Evolutionary conservation across 1,140 invertebrate genomes (phyloP).

Genomic region (Habropoda laboriosa): DNA sequence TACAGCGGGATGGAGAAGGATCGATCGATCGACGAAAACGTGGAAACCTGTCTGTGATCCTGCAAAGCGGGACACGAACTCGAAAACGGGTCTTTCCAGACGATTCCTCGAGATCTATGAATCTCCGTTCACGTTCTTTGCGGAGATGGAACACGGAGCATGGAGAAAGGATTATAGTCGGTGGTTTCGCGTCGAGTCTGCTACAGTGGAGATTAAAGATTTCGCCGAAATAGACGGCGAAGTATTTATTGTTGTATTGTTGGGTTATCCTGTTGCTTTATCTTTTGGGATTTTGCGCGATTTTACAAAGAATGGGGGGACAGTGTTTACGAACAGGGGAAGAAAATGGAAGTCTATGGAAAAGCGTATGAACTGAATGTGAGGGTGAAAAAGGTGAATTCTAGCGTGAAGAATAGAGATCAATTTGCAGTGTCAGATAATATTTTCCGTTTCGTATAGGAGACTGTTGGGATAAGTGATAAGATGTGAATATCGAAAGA

Average conservation of each 20-base stretch:
- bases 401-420: not conserved
- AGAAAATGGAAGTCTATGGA: not conserved
- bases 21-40: not conserved
- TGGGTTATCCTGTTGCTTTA: not conserved
- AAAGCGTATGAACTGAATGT: not conserved
- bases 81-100: not conserved
- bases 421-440: not conserved
- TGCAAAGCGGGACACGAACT: not conserved
- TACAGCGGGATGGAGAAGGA: too few species aligned
- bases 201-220: not conserved
- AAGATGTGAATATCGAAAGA: too few species aligned
- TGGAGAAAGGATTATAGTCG: not conserved
- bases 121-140: not conserved
- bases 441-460: not conserved
- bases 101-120: constrained; percentile 3
- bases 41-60: not conserved
- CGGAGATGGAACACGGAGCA: not conserved
- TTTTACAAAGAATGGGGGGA: too few species aligned
- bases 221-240: not conserved
- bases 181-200: not conserved
- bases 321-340: too few species aligned
- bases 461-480: too few species aligned
- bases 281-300: too few species aligned
- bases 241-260: not conserved
- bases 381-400: not conserved